Evolutionary conservation across 1,140 invertebrate species (phyloP), one percentile per base, ranked within the genome.

Genomic region (Halesus radiatus): DNA sequence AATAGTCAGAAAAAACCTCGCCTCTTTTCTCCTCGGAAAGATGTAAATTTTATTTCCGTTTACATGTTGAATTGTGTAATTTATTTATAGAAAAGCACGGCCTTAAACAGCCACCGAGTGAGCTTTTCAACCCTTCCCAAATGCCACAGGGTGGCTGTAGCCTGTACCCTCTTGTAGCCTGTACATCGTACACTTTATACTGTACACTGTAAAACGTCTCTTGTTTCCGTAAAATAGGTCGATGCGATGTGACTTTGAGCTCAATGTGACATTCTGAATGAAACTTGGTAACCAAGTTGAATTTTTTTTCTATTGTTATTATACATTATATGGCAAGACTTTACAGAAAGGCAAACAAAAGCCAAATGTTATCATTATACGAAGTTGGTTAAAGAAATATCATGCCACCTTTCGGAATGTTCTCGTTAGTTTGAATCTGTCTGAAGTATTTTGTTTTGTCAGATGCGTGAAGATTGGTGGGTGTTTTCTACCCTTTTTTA

Each of bases 211-310:
- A 13, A 10, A 8, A 45, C 58, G 72, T n/a, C 45, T 58, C 22
- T 75, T 58, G 76, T 78, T 79, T 56, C 37, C 60, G 78, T 79
- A 70, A 58, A 75, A 75, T 54, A 79, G 70, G 75, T 79, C 70
- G 78, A 79, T 79, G 70, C 20, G 68, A 79, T 79, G 70, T 79
- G 70, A 79, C 78, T 75, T 64, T 66, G 45, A 54, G 78, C 70
- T 75, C 32, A 79, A 73, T 79, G 66, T 79, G 53, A 60, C 77
- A 79, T 79, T 79, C 29, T 79, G 66, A 62, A 72, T 32, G 72
- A 29, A 29, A 20, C 3, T 10, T 29, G 26, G 53, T 23, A 18
- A 52, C 37, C 45, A 18, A 22, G 50, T 60, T 60, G 0, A 3
- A 23, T 22, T 60, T 60, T 23, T 26, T 23, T 26, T 60, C 58